Evolutionary conservation across 2,888 invertebrate genomes (phyloP).

Genomic region (Cylindroiulus punctatus): DNA sequence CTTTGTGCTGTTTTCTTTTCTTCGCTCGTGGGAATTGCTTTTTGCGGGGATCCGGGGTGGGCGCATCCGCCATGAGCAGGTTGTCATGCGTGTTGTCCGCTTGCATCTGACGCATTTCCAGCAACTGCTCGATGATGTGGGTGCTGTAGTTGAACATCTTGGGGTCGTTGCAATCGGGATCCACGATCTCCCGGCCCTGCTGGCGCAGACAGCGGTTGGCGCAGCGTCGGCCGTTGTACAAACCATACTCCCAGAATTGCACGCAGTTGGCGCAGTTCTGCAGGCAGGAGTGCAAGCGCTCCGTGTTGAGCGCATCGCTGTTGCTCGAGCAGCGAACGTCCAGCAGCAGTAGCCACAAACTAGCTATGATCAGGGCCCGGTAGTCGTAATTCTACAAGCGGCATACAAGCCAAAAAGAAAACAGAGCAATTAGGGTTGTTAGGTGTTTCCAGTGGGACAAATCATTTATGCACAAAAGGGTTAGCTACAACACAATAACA

Average conservation of each 20-base stretch:
- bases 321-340: conserved; percentile 12
- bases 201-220: conserved; percentile 60
- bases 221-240: conserved; percentile 61
- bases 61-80: neutral
- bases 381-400: neutral
- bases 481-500: too few species aligned
- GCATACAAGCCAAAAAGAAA: conserved; percentile 20
- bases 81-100: neutral
- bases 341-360: conserved; percentile 4
- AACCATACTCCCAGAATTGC: conserved; percentile 60
- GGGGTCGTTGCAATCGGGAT: conserved; percentile 61
- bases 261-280: conserved; percentile 61
- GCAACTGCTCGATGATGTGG: conserved; percentile 53
- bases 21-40: neutral
- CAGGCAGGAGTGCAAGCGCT: conserved; percentile 59
- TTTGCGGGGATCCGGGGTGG: neutral
- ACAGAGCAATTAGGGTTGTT: neutral
- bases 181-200: conserved; percentile 60
- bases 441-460: too few species aligned
- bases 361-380: conserved; percentile 12
- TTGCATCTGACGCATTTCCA: conserved; percentile 52
- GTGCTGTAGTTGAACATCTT: conserved; percentile 60
- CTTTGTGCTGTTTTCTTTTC: neutral
- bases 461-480: too few species aligned
- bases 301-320: neutral